Conservation (phyloP, 2,797 vertebrate genomes). For the Mormyrops boulengeri region DNA sequence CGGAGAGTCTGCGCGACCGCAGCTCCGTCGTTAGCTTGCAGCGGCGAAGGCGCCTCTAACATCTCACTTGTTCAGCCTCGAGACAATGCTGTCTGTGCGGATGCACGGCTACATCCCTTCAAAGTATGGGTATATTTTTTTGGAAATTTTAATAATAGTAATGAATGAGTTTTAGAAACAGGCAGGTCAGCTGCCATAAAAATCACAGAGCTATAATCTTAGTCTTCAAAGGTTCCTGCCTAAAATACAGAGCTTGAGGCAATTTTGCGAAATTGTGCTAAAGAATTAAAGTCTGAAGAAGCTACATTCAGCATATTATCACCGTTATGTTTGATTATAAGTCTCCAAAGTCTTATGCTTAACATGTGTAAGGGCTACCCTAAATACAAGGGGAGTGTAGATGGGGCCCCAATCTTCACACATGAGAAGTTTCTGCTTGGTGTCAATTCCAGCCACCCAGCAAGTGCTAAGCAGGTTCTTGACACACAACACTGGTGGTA, state of each 20-base stretch:
- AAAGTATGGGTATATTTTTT: neutral
- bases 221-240: neutral
- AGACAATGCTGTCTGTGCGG: neutral
- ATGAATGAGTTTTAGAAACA: neutral
- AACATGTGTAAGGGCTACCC: neutral
- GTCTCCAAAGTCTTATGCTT: neutral
- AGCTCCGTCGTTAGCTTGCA: neutral
- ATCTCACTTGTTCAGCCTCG: neutral
- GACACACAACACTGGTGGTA: neutral
- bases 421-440: neutral
- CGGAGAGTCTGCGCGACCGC: neutral
- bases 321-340: neutral
- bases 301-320: neutral
- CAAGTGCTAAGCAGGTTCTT: neutral
- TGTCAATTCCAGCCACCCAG: neutral
- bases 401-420: neutral
- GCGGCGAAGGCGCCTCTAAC: neutral
- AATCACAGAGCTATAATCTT: neutral
- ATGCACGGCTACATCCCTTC: neutral
- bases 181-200: neutral
- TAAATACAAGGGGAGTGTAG: neutral
- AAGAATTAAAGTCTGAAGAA: neutral
- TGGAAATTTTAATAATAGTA: neutral
- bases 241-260: neutral
- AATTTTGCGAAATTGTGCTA: neutral